Percentiles rank a stretch among this genome's conserved stretches.
These are phyloP conservation scores for Parauchenoglanis ngamensis DNA, from an alignment of 2,797 vertebrate genomes.

Conservation along the genomic window DNA sequence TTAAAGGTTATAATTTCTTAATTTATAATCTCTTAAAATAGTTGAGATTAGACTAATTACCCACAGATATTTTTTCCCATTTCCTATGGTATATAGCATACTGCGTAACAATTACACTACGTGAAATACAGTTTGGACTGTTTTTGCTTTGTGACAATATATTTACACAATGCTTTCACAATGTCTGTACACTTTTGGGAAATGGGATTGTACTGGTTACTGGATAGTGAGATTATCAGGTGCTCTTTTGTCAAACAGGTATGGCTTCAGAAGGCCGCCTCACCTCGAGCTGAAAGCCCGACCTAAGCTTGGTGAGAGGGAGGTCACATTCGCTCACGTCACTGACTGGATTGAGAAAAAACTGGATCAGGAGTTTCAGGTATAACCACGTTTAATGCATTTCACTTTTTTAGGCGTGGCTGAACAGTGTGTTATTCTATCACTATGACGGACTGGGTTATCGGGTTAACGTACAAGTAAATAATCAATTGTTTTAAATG, in stretches of 20 bases:
- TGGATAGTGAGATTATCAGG: background rate
- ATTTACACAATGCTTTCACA: too few relatives aligned
- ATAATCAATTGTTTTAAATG: background rate
- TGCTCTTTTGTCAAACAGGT: slow-evolving; percentile 74
- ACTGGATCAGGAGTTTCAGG: slow-evolving; percentile 97
- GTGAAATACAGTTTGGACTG: background rate
- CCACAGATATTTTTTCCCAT: background rate
- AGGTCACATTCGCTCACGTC: slow-evolving; percentile 93
- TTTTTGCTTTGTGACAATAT: background rate
- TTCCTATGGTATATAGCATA: background rate
- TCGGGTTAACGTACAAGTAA: background rate
- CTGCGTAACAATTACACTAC: background rate
- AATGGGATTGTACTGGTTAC: background rate
- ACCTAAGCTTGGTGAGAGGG: slow-evolving; percentile 95
- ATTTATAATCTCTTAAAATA: background rate
- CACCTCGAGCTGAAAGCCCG: slow-evolving; percentile 93
- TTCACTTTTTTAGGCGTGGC: slow-evolving; percentile 14
- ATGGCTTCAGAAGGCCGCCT: slow-evolving; percentile 93
- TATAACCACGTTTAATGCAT: slow-evolving; percentile 59
- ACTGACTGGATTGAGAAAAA: slow-evolving; percentile 99
- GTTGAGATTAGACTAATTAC: background rate
- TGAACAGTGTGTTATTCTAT: background rate
- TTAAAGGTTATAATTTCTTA: too few relatives aligned
- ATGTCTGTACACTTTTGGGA: too few relatives aligned
- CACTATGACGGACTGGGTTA: background rate